phyloP scores from a whole-genome alignment of 1,140 invertebrate species.

The Danaus melanippus region DNA sequence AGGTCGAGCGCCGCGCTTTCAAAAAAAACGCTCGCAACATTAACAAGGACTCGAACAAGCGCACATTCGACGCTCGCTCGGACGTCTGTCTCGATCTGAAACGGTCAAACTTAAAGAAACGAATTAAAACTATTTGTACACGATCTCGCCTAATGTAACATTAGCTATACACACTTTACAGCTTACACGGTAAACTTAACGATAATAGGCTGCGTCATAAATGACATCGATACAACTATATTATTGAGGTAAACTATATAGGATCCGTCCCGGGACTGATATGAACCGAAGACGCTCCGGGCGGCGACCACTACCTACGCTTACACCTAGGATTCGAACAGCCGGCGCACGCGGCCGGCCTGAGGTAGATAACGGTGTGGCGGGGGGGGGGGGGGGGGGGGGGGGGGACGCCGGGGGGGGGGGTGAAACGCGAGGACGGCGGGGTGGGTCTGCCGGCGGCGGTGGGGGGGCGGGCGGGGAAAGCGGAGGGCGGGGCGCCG shows the following conservation, averaged over 20 bases:
- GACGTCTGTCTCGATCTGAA: constrained; percentile 6
- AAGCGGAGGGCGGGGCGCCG: no score
- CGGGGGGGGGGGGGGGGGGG: constrained; percentile 5
- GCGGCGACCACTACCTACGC: constrained; percentile 59
- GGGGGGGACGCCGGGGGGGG: constrained; percentile 10
- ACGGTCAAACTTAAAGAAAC: constrained; percentile 32
- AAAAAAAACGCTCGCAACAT: constrained; percentile 35
- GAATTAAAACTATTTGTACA: constrained; percentile 62
- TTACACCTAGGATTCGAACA: constrained; percentile 66
- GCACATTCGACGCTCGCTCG: constrained; percentile 31
- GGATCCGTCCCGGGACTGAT: constrained; percentile 42
- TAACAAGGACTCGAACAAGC: constrained; percentile 25
- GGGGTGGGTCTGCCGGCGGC: constrained; percentile 23
- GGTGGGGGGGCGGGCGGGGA: constrained; percentile 20
- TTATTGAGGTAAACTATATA: constrained; percentile 68
- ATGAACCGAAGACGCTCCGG: constrained; percentile 4
- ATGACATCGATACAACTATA: constrained; percentile 62
- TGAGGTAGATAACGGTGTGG: constrained; percentile 48
- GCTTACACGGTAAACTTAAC: constrained; percentile 62
- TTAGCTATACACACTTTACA: constrained; percentile 59
- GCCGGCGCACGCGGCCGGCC: constrained; percentile 38
- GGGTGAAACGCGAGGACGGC: constrained; percentile 12
- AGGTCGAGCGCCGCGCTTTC: constrained; percentile 24
- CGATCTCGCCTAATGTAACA: constrained; percentile 38
- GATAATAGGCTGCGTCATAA: constrained; percentile 69